Base-by-base conservation (phyloP, 2,888 invertebrate genomes). In the Autographa gamma region DNA sequence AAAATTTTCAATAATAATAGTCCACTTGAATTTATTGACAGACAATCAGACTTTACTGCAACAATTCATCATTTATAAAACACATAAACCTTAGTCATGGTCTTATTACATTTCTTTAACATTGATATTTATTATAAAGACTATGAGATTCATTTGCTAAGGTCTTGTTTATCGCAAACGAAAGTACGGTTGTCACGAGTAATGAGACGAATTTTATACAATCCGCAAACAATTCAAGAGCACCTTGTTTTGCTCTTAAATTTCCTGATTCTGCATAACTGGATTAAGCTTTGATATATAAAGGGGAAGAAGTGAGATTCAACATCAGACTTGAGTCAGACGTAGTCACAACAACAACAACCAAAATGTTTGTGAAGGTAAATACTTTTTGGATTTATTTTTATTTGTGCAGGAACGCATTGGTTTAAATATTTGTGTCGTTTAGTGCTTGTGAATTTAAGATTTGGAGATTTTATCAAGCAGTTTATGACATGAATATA, bases 351-450 rank as follows among this genome's bases (percentile, higher is more conserved):
- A 82, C 82, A 84, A n/a, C n/a, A n/a, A 60, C 25, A 58, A 63
- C 77, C 85, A 92, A 90, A 85, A 93, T 93, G 93, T 86, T 91
- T 88, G 92, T 89, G 87, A 93, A 93, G 93, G 93, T 93, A 89
- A 89, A 71, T 74, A n/a, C 60, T 0, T 6, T 31, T 59, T 56
- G 18, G 61, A 61, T 61, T 41, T 65, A 64, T 60, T 69, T 13
- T 58, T 66, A 8, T 8, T 7, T 8, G 43, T 43, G 43, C 14
- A 14, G 6, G 48, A 8, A 38, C 7, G 1, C n/a, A n/a, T 48
- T n/a, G 16, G 48, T 16, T n/a, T 38, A 43, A 43, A 43, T 48
- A 48, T 48, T 48, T 43, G 3, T 32, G 7, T 7, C 32, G 32
- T 7, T 32, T 32, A 32, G 32, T 7, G 32, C 3, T 32, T 32